Conservation (phyloP, 2,888 invertebrate species). For the Campopleginae sp. region DNA sequence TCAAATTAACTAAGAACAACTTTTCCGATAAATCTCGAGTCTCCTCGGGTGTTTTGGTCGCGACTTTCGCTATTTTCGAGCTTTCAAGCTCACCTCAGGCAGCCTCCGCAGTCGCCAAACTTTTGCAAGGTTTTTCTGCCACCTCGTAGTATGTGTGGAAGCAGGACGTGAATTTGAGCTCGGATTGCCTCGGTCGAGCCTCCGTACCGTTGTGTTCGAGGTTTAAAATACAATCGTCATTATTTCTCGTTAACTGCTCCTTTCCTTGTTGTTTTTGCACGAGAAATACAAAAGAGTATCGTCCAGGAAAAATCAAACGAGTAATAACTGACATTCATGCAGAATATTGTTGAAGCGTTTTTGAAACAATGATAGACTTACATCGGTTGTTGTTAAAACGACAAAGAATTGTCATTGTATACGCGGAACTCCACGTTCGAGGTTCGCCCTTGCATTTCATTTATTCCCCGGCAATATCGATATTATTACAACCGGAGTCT, state of each 20-base stretch:
- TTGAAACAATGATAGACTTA: background rate
- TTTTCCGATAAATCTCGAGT: constrained; percentile 73
- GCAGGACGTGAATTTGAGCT: constrained; percentile 24
- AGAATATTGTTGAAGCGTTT: constrained; percentile 6
- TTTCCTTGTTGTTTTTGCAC: constrained; percentile 2
- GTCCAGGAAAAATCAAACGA: constrained; percentile 24
- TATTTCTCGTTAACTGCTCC: constrained; percentile 54
- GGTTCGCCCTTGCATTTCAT: background rate
- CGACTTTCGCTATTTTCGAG: constrained; percentile 53
- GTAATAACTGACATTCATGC: background rate
- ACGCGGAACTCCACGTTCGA: background rate
- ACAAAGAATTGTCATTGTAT: constrained; percentile 7
- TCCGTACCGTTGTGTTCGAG: constrained; percentile 30
- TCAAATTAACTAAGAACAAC: constrained; percentile 74
- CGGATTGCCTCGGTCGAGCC: constrained; percentile 18
- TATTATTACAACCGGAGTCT: constrained; percentile 55
- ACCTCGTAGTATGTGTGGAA: constrained; percentile 15
- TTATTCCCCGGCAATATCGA: constrained; percentile 22
- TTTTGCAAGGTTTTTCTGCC: constrained; percentile 53
- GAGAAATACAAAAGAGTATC: constrained; percentile 2
- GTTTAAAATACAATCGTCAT: constrained; percentile 62
- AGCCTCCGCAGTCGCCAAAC: constrained; percentile 38
- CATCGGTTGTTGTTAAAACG: constrained; percentile 7
- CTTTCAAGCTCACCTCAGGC: constrained; percentile 20
- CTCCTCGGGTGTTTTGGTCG: constrained; percentile 58